A percentile compares a stretch with the other conserved stretches of the same genome.
These are phyloP conservation scores for Margaritifera margaritifera DNA, from an alignment of 2,888 invertebrate genomes.

Conservation along the genomic window DNA sequence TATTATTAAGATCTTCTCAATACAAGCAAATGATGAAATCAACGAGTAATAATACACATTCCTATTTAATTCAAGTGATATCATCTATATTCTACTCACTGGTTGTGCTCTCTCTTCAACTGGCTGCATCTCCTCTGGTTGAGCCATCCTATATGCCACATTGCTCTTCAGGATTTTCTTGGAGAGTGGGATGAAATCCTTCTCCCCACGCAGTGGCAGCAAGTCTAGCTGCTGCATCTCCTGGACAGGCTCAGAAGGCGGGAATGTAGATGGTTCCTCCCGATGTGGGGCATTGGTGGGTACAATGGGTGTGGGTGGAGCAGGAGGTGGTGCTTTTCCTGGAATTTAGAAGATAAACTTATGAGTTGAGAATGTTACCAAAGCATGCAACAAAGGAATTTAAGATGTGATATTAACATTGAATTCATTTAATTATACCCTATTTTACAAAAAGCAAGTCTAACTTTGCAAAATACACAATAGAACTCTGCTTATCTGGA, in stretches of 20 bases:
- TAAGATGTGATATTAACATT: too few species aligned
- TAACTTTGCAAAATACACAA: too few species aligned
- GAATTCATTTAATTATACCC: too few species aligned
- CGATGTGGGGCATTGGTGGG: too few species aligned
- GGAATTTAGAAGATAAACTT: not conserved
- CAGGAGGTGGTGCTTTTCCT: conserved; percentile 29
- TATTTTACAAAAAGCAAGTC: too few species aligned
- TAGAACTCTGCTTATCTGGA: too few species aligned
- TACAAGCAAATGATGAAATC: too few species aligned
- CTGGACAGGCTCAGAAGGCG: conserved; percentile 25
- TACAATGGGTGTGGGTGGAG: conserved; percentile 25
- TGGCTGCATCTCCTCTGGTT: conserved; percentile 43
- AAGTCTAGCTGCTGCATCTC: conserved; percentile 35
- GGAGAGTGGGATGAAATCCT: conserved; percentile 48
- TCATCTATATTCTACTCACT: conserved; percentile 3
- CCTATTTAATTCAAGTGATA: too few species aligned
- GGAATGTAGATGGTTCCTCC: conserved; percentile 21
- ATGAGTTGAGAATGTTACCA: too few species aligned
- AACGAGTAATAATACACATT: too few species aligned
- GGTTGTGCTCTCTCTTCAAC: conserved; percentile 28
- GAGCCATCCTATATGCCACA: conserved; percentile 45
- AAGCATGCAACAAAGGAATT: too few species aligned
- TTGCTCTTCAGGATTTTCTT: conserved; percentile 49
- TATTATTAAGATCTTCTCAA: too few species aligned
- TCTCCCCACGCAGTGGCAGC: conserved; percentile 35